These are phyloP conservation scores for Naja naja DNA, from an alignment of 2,113 vertebrate genomes.

Conservation along the genomic window DNA sequence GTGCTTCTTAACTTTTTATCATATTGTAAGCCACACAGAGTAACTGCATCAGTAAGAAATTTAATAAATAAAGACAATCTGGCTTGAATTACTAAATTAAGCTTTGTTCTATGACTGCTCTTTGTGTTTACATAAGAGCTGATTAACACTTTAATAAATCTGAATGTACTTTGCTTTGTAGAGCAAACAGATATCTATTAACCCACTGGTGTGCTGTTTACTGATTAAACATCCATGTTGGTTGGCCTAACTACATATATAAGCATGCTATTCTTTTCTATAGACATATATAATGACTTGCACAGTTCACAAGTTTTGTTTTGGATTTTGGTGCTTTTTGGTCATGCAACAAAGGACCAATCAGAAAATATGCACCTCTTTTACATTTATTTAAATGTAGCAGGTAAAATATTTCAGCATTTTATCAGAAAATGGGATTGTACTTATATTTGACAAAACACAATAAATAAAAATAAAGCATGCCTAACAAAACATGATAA, in stretches of 20 bases:
- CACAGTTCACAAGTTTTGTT: background rate
- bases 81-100: background rate
- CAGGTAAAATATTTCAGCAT: background rate
- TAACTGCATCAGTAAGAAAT: background rate
- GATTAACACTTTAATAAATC: background rate
- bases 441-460: background rate
- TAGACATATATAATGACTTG: background rate
- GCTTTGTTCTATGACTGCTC: background rate
- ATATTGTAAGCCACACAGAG: background rate
- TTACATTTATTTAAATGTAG: background rate
- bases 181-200: background rate
- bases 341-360: background rate
- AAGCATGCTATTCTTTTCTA: background rate
- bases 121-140: background rate
- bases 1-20: background rate
- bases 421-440: background rate
- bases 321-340: background rate
- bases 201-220: background rate
- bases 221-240: background rate
- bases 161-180: background rate
- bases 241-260: background rate
- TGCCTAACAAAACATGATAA: background rate
- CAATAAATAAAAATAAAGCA: background rate
- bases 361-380: background rate
- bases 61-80: background rate